A percentile compares a stretch with the other conserved stretches of the same genome.
Evolutionary conservation across 1,140 invertebrate genomes (phyloP).

Genomic region (Scylla paramamosain): DNA sequence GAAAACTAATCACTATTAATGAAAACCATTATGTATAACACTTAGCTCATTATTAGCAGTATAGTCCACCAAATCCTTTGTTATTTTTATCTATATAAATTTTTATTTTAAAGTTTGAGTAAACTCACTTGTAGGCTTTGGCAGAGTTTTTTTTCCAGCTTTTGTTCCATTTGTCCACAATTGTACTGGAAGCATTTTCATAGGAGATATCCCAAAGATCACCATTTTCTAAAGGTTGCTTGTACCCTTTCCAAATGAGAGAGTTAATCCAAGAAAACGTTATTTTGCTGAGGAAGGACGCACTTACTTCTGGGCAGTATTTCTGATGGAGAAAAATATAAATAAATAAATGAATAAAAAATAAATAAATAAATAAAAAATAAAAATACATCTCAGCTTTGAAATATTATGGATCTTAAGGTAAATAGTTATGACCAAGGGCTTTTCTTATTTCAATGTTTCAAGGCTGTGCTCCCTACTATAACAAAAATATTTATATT

Average conservation of each 20-base stretch:
- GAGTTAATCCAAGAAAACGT: constrained; percentile 95
- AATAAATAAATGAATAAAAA: not conserved
- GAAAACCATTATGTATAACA: no score
- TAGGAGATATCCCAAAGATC: constrained; percentile 96
- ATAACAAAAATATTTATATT: not conserved
- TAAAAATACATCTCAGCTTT: not conserved
- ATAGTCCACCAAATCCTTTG: not conserved
- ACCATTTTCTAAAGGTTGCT: constrained; percentile 87
- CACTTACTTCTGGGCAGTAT: constrained; percentile 91
- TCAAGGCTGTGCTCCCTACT: not conserved
- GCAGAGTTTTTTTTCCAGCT: constrained; percentile 85
- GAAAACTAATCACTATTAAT: no score
- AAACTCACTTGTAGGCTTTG: constrained; percentile 80
- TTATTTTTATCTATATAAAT: not conserved
- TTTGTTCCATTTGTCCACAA: constrained; percentile 92
- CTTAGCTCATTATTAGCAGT: no score
- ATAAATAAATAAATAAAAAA: not conserved
- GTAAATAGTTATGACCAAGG: not conserved
- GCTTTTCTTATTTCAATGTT: not conserved
- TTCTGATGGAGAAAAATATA: constrained; percentile 82
- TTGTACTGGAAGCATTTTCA: constrained; percentile 86
- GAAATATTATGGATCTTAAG: not conserved
- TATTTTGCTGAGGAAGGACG: constrained; percentile 94
- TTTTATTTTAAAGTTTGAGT: not conserved
- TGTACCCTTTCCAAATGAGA: constrained; percentile 91